Conservation (phyloP, 2,113 vertebrate genomes). For the Protobothrops mucrosquamatus region DNA sequence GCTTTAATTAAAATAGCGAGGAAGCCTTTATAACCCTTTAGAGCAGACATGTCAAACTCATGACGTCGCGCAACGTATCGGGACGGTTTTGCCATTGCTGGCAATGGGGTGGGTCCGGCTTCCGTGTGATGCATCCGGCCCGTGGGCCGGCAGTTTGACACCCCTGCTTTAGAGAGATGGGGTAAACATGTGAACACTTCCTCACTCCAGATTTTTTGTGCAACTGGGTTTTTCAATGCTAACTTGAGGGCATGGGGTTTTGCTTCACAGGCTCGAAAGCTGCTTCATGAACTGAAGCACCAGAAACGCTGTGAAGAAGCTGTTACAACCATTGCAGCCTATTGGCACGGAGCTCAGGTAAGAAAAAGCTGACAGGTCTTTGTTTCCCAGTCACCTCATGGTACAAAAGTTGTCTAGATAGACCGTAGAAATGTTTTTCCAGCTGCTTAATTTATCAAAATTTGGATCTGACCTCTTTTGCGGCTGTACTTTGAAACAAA, state of each 20-base stretch:
- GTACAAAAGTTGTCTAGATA: not conserved
- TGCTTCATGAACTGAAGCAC: conserved; percentile 90
- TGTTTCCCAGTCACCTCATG: not conserved
- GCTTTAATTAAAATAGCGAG: not conserved
- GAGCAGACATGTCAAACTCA: not conserved
- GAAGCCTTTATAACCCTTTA: not conserved
- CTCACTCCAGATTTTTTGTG: not conserved
- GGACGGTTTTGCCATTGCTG: too few species aligned
- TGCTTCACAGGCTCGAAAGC: conserved; percentile 80
- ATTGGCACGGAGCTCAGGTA: conserved; percentile 96
- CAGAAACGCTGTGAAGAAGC: conserved; percentile 91
- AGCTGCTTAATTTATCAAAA: conserved; percentile 46
- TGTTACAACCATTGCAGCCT: conserved; percentile 88
- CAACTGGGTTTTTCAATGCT: not conserved
- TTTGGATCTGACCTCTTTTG: conserved; percentile 40
- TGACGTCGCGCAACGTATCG: too few species aligned
- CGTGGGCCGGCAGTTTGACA: too few species aligned
- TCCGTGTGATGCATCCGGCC: too few species aligned
- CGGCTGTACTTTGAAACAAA: conserved; percentile 32
- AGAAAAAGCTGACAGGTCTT: not conserved
- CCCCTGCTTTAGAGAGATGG: too few species aligned
- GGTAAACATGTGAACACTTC: not conserved
- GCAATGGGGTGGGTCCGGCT: too few species aligned
- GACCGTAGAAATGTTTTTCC: conserved; percentile 14
- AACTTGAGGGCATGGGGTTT: not conserved